phyloP scores from a whole-genome alignment of 2,888 invertebrate species.

The Miltochrista miniata region DNA sequence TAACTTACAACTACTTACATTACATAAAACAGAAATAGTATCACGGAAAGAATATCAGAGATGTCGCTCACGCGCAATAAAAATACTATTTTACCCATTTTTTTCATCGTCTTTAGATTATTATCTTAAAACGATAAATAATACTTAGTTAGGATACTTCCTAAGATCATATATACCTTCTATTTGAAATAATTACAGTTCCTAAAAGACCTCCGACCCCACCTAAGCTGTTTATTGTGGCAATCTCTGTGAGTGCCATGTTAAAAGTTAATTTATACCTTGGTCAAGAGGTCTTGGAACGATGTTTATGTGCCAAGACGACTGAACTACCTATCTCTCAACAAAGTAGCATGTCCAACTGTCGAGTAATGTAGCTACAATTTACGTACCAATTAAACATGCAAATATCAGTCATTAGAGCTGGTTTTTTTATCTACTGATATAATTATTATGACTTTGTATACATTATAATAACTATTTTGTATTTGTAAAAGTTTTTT shows the following conservation, averaged over 20 bases:
- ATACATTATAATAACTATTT: neutral
- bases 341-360: conserved; percentile 21
- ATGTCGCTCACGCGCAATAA: too few relatives aligned
- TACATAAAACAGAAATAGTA: too few relatives aligned
- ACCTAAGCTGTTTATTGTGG: neutral
- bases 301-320: neutral
- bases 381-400: conserved; percentile 40
- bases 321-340: conserved; percentile 3
- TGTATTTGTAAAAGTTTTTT: conserved; percentile 4
- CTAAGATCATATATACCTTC: too few relatives aligned
- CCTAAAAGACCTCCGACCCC: too few relatives aligned
- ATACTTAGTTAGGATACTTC: too few relatives aligned
- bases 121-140: too few relatives aligned
- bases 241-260: neutral
- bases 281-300: neutral
- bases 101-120: too few relatives aligned
- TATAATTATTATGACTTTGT: neutral
- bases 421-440: conserved; percentile 8
- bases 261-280: neutral
- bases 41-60: too few relatives aligned
- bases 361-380: conserved; percentile 25
- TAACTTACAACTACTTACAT: too few relatives aligned
- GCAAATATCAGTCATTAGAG: conserved; percentile 42
- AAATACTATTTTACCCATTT: too few relatives aligned
- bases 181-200: too few relatives aligned